Conservation (phyloP, 2,113 vertebrate genomes). For the Platysteira castanea region DNA sequence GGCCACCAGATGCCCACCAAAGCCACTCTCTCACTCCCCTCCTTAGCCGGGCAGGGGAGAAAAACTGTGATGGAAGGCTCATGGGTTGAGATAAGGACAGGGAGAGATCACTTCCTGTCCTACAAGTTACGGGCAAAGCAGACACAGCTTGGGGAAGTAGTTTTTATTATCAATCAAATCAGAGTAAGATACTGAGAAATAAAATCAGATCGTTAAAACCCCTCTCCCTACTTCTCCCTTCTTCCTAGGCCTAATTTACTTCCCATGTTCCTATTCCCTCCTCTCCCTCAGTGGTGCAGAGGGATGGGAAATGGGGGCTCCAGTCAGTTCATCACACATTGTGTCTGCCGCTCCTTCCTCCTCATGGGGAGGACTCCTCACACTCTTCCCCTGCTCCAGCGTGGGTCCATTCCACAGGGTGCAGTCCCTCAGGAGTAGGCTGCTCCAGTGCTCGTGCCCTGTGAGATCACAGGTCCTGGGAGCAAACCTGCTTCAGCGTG, state of each 20-base stretch:
- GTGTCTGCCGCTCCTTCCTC: not conserved
- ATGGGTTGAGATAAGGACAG: not conserved
- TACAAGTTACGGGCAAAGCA: not conserved
- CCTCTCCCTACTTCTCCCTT: not conserved
- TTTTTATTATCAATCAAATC: not conserved
- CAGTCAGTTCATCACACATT: not conserved
- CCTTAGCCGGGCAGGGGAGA: not conserved
- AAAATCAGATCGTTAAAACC: not conserved
- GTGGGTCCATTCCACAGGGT: not conserved
- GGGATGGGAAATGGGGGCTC: not conserved
- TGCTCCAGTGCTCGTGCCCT: not conserved
- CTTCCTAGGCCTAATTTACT: not conserved
- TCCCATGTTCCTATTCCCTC: not conserved
- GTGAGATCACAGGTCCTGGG: not conserved
- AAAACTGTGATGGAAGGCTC: not conserved
- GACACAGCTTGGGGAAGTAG: not conserved
- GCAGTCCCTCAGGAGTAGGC: not conserved
- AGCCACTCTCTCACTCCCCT: not conserved
- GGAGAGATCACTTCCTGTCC: not conserved
- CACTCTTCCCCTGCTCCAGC: not conserved
- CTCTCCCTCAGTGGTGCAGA: not conserved
- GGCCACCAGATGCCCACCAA: no score
- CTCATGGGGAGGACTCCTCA: not conserved
- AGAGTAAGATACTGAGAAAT: not conserved
- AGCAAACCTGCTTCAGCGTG: fast-evolving